Percentiles rank a stretch among this genome's conserved stretches.
phyloP scores from a whole-genome alignment of 1,140 invertebrate species.

The Physella acuta region DNA sequence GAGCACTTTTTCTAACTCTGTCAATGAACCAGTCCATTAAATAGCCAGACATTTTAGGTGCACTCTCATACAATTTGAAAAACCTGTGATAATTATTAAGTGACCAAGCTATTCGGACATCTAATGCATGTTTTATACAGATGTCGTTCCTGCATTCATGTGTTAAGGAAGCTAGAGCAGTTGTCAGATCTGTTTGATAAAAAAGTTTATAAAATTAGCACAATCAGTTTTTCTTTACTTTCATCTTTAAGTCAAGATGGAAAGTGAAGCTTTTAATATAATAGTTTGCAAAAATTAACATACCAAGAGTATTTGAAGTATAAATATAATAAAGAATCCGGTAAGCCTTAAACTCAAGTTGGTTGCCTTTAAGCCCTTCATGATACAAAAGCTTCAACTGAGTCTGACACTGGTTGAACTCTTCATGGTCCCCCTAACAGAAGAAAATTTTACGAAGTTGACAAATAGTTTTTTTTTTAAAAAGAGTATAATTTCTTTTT shows the following conservation, averaged over 20 bases:
- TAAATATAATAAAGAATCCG: conserved; percentile 95
- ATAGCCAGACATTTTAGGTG: conserved; percentile 93
- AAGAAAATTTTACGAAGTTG: background rate
- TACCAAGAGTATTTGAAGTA: conserved; percentile 93
- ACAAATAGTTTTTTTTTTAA: too few species aligned
- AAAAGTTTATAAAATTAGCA: too few species aligned
- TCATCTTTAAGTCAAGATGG: too few species aligned
- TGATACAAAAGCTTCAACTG: conserved; percentile 86
- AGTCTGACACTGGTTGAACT: conserved; percentile 98
- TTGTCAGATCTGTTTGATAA: conserved; percentile 95
- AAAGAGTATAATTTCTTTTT: too few species aligned
- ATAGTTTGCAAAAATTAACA: conserved; percentile 35
- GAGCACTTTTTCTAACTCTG: conserved; percentile 83
- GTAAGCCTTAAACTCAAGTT: conserved; percentile 90
- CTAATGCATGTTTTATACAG: conserved; percentile 83
- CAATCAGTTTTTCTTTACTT: background rate
- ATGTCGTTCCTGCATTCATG: conserved; percentile 78
- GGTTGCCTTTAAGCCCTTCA: conserved; percentile 48
- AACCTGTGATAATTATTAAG: conserved; percentile 87
- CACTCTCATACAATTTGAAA: conserved; percentile 82
- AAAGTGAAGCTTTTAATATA: too few species aligned
- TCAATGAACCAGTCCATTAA: conserved; percentile 97
- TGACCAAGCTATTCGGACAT: conserved; percentile 86
- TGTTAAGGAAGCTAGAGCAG: conserved; percentile 79
- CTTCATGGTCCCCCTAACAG: conserved; percentile 84